Evolutionary conservation across 2,797 vertebrate genomes (phyloP), one percentile per base, ranked within the genome.

Genomic region (Kryptopterus vitreolus): DNA sequence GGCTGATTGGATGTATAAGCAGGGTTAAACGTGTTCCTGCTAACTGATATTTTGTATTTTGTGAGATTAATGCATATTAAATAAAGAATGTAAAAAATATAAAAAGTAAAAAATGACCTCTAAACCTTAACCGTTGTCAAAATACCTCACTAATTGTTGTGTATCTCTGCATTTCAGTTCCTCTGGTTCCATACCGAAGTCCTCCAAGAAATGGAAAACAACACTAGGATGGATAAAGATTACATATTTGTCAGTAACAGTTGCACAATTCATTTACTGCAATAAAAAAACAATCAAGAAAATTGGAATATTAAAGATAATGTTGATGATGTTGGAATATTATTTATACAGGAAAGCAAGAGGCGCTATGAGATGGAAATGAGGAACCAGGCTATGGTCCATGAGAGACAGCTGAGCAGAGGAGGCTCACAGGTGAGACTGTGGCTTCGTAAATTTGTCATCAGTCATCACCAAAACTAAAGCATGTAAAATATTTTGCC

Each of bases 161-260:
- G 22, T 83, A 18, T 87, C 9, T 81, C 24, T 63, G 50, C 46
- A 7, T 65, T 85, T 15, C 86, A 99, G 98, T 96, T 97, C 80
- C 92, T 90, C 82, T 95, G 93, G 8, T 97, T 99, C 87, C 95
- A 93, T 0, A 72, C 85, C 7, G 96, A 99, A 52, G 91, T 98
- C 78, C 90, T 99, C 68, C 94, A 94, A 89, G 93, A 96, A 87
- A 96, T 98, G 95, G 95, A 96, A 65, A 94, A 93, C 69, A 98
- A 97, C 85, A 87, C 93, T 53, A 94, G 92, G 85, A 87, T 96
- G 91, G 98, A 99, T 71, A 92, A 90, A 89, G 94, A 95, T 84
- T 99, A 95, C 86, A 93, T 99, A 84, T 91, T 90, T 55, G 98
- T 99, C 85, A 92, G 92, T 79, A 75, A 55, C 29, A 38, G 24